These are phyloP conservation scores for Malthinus seriepunctatus DNA, from an alignment of 2,888 invertebrate species.

Conservation along the genomic window DNA sequence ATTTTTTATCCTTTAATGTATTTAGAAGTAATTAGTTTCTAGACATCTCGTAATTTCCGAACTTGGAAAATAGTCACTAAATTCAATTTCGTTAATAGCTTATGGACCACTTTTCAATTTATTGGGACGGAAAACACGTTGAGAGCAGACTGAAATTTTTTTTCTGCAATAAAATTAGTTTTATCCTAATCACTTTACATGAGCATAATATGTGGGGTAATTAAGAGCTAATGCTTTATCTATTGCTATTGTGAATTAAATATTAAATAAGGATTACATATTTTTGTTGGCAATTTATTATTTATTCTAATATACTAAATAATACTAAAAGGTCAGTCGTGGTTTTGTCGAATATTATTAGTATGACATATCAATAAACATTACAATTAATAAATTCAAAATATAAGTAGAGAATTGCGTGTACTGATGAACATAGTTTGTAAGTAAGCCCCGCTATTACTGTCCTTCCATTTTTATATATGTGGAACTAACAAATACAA, in stretches of 20 bases:
- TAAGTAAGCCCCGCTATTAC: conserved; percentile 28
- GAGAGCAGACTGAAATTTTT: no score
- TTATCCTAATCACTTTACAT: no score
- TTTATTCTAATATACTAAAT: conserved; percentile 1
- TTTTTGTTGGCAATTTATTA: neutral
- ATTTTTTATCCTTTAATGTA: neutral
- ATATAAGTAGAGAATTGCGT: conserved; percentile 30
- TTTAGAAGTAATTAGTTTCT: neutral
- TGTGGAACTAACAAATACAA: conserved; percentile 30
- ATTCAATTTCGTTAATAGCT: conserved; percentile 2
- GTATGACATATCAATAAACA: conserved; percentile 16
- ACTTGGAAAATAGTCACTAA: neutral
- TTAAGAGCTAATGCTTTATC: no score
- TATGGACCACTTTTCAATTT: conserved; percentile 3
- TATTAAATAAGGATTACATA: conserved; percentile 1
- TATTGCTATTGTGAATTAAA: neutral
- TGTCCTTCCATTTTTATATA: conserved; percentile 25
- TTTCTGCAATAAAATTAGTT: no score
- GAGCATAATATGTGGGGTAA: no score
- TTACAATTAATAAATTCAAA: conserved; percentile 24
- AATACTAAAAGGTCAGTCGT: conserved; percentile 2
- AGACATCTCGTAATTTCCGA: conserved; percentile 3
- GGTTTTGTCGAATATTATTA: conserved; percentile 1
- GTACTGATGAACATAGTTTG: conserved; percentile 16
- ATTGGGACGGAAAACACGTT: neutral